phyloP scores from a whole-genome alignment of 2,113 vertebrate species.

The mouse (Mus musculus) region GRCm39 chr12:69831501-69832000 shows the following conservation, averaged over 20 bases:
- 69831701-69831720: constrained; percentile 4
- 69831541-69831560: not conserved
- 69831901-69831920: not conserved
- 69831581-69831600: not conserved
- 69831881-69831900: not conserved
- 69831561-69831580: not conserved
- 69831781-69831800: not conserved
- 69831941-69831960: not conserved
- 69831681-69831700: not conserved
- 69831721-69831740: not conserved
- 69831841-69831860: not conserved
- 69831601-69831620: not conserved
- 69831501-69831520: not conserved
- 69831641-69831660: not conserved
- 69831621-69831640: not conserved
- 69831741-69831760: not conserved
- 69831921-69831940: not conserved
- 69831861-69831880: not conserved
- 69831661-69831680: not conserved
- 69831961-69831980: not conserved
- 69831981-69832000: not conserved
- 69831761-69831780: not conserved
- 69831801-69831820: not conserved
- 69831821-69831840: not conserved
- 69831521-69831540: not conserved